These are phyloP conservation scores for Fragum sueziense DNA, from an alignment of 2,888 invertebrate genomes.

Conservation along the genomic window DNA sequence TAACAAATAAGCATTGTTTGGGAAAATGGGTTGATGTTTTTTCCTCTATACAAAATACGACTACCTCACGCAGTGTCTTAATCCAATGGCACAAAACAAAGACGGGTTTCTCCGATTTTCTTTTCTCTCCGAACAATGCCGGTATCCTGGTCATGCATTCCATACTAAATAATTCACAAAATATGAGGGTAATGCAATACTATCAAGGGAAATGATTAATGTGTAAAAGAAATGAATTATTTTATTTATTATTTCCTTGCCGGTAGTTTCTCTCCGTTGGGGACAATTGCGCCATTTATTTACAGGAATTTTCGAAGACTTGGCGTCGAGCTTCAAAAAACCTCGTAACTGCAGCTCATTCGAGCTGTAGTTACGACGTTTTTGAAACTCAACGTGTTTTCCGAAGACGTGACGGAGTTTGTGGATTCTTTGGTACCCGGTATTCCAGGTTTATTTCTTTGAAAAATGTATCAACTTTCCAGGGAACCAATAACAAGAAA, in stretches of 20 bases:
- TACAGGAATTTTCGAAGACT: conserved; percentile 45
- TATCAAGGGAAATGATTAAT: conserved; percentile 60
- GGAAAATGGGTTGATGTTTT: too few relatives aligned
- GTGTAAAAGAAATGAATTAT: conserved; percentile 62
- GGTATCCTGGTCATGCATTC: conserved; percentile 10
- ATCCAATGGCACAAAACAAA: too few relatives aligned
- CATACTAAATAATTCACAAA: conserved; percentile 57
- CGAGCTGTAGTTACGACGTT: too few relatives aligned
- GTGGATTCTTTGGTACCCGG: not conserved
- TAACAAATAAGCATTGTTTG: not conserved
- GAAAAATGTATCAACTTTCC: not conserved
- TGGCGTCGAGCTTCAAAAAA: too few relatives aligned
- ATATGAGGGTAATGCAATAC: conserved; percentile 53
- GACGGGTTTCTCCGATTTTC: too few relatives aligned
- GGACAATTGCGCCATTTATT: conserved; percentile 44
- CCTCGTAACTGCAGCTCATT: too few relatives aligned
- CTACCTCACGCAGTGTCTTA: too few relatives aligned
- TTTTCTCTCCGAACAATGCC: too few relatives aligned
- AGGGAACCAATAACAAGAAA: not conserved
- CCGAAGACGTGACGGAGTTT: conserved; percentile 8
- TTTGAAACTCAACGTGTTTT: conserved; percentile 13
- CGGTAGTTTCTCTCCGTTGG: conserved; percentile 43
- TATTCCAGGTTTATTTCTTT: not conserved
- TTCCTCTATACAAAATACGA: too few relatives aligned
- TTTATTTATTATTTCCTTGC: conserved; percentile 61